Evolutionary conservation across 2,888 invertebrate species (phyloP), one percentile per base, ranked within the genome.

Genomic region (Lamellibrachia columna): DNA sequence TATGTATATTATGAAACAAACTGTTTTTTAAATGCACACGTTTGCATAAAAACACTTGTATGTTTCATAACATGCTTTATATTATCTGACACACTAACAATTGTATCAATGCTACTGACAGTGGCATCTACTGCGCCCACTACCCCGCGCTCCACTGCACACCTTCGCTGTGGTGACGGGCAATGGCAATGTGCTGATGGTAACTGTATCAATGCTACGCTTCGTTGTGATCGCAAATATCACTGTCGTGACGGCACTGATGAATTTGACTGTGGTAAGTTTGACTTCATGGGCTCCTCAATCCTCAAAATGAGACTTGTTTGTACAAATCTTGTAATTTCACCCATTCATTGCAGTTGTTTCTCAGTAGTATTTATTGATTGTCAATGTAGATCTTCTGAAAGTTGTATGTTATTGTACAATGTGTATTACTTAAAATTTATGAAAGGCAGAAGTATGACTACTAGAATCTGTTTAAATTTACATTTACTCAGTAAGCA

Each of bases 191-290:
- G 96, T 94, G 93, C 96, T 93, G 97, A 97, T 95, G 97, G 97
- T 22, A 96, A 97, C 93, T 98, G 98, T 97, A 98, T 98, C 96
- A 98, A 98, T 94, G 97, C 97, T 96, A 97, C 97, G 94, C 97
- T 98, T 96, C 98, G 98, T 96, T 98, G 98, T 97, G 98, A 98
- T 97, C 98, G 98, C 97, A 94, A 94, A 2, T 93, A 94, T 9
- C 97, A 98, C 94, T 98, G 98, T 94, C 95, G 96, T 15, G 98
- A 98, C 95, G 97, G 97, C n/a, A 97, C 97, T 4, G 98, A 98
- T 95, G 98, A 98, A 95, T 96, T 96, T 3, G 97, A 97, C 95
- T 98, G 98, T 95, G 94, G 95, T 95, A 94, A 95, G 95, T 91
- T n/a, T 28, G 28, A 28, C 91, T 91, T 91, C 91, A n/a, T 22